Base-by-base conservation (phyloP, 2,113 vertebrate species). In the Cynoglossus semilaevis region DNA sequence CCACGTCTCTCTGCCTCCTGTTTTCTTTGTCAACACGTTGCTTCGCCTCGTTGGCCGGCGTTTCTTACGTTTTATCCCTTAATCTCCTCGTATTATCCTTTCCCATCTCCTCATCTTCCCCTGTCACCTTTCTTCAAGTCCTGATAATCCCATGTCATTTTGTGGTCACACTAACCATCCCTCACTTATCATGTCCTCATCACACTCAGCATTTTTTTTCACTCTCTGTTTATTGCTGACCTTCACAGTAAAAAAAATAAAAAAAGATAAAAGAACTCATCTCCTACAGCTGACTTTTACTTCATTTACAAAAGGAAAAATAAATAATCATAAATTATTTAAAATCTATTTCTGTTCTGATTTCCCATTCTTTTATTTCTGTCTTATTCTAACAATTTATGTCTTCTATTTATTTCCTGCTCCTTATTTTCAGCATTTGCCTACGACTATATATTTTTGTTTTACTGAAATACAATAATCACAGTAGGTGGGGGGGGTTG, bases 81-180 rank as follows among this genome's bases (percentile, higher is more conserved):
- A 14, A 59, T 70, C 46, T 37, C 9, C 51, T 63, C 50, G 48
- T 45, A 48, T 64, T 67, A 58, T 52, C 42, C 41, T 65, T 44
- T 40, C 41, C 18, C 58, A 48, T 47, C 13, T 34, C 29, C 1
- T 10, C 42, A 45, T 36, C 15, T 7, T 53, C 22, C 15, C 37
- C 17, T 44, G 34, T 70, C 19, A 67, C 46, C 19, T 57, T 42
- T 16, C 18, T 57, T 63, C 59, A 9, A 70, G 53, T 58, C n/a
- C 40, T 22, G 14, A 61, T 70, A 67, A 72, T 67, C 73, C 70
- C 43, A 36, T 56, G 40, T 70, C 51, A 38, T 54, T 65, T 37
- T 18, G 41, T 46, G 44, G 47, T 51, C 62, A 55, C 51, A 15
- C 54, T 5, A 15, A 5, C 51, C 29, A 35, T 40, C 50, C n/a